Evolutionary conservation across 2,113 vertebrate genomes (phyloP), one percentile per base, ranked within the genome.

Genomic region (Pterophyllum scalare): DNA sequence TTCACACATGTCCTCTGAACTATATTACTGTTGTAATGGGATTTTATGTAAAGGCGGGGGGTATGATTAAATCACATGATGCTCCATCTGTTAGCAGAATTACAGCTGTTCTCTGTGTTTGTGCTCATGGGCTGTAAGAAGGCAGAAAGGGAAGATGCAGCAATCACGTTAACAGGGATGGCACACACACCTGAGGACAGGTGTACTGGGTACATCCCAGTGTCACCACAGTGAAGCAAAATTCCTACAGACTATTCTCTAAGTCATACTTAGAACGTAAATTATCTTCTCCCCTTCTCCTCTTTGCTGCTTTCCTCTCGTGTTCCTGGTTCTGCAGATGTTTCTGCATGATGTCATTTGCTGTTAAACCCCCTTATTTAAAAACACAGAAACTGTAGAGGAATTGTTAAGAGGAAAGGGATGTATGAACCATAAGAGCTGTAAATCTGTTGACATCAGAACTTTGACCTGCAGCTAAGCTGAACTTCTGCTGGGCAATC

Each of bases 381-480:
- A 28, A 28, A 4, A 28, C 49, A n/a, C 20, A 14, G 28, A 15
- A 17, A 43, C 1, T 15, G 35, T 24, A 22, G 60, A 20, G 1
- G 26, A 54, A 6, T 20, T 7, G 26, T 26, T 33, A 14, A 54
- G n/a, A 75, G 11, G 28, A 22, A 26, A 52, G 17, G 7, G 19
- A 12, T 6, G 61, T 52, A 4, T 3, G 31, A 52, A 72, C 76
- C 20, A 58, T 54, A 43, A 26, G 24, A 24, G 24, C n/a, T 20
- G 46, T 38, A 26, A 75, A 35, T 28, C 17, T 60, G 77, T 35
- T 49, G 81, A 84, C 74, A 92, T 84, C 31, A 28, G 84, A 91
- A 60, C 91, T 86, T 62, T 90, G 91, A 88, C 90, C 87, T 72
- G 67, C 49, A 75, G 89, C 56, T 87, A 49, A 90, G 72, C 78